phyloP scores from a whole-genome alignment of 2,888 invertebrate genomes.

The Cantharis rufa region DNA sequence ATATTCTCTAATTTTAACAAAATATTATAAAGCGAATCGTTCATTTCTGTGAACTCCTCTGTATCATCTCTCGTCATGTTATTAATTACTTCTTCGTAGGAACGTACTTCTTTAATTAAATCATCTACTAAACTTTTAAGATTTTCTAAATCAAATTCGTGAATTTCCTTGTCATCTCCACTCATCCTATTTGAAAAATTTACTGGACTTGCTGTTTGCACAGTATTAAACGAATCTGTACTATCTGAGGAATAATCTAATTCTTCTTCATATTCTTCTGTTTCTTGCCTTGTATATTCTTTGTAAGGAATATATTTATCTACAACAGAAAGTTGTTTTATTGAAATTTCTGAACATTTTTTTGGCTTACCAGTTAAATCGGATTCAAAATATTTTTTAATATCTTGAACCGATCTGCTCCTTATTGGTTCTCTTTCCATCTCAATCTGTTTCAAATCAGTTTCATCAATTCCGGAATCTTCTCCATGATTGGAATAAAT shows the following conservation, averaged over 20 bases:
- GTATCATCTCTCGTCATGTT: neutral
- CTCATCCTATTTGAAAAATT: neutral
- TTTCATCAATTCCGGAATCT: neutral
- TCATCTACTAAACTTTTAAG: neutral
- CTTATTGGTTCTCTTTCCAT: neutral
- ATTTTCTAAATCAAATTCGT: neutral
- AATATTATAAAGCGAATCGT: neutral
- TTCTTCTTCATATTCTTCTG: neutral
- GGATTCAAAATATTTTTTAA: slow-evolving; percentile 6
- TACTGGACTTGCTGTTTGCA: neutral
- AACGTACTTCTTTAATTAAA: neutral
- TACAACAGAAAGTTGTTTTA: neutral
- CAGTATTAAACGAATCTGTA: neutral
- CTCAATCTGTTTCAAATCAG: neutral
- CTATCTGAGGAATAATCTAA: neutral
- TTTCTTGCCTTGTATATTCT: neutral
- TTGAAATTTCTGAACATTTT: neutral
- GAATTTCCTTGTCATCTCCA: neutral
- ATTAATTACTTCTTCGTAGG: neutral
- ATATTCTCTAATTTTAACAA: neutral
- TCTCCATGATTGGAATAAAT: neutral
- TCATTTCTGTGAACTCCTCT: neutral
- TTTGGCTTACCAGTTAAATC: neutral
- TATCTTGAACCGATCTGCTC: neutral
- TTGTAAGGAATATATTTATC: slow-evolving; percentile 5